These are phyloP conservation scores for Pseudococcus longispinus DNA, from an alignment of 2,888 invertebrate genomes.

Conservation along the genomic window DNA sequence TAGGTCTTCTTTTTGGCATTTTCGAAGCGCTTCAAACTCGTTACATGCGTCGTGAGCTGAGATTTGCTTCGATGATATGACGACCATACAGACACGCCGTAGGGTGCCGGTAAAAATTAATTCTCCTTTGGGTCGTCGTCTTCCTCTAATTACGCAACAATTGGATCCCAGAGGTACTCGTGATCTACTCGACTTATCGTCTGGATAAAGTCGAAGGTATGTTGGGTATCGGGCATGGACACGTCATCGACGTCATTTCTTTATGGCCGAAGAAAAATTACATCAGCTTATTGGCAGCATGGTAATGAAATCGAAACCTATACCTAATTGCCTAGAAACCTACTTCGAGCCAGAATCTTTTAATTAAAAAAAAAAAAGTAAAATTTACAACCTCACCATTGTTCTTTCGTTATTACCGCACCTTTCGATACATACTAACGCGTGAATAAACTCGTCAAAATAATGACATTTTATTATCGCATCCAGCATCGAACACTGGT, in stretches of 20 bases:
- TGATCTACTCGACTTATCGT: neutral
- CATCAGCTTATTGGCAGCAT: neutral
- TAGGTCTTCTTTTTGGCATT: conserved; percentile 38
- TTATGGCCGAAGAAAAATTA: neutral
- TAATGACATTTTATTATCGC: conserved; percentile 29
- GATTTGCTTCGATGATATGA: conserved; percentile 15
- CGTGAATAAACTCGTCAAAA: conserved; percentile 41
- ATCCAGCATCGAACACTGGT: neutral
- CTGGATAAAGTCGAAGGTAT: no score
- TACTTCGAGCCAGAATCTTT: neutral
- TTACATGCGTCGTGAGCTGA: no score
- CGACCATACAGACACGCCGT: neutral
- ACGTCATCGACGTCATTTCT: neutral
- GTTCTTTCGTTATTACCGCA: neutral
- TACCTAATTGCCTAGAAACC: conserved; percentile 34
- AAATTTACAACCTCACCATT: conserved; percentile 2
- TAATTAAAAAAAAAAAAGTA: neutral
- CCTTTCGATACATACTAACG: neutral
- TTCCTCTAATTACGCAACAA: conserved; percentile 4
- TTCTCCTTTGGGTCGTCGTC: neutral
- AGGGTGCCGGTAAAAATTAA: conserved; percentile 22
- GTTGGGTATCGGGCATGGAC: no score
- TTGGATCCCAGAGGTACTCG: neutral
- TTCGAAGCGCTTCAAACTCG: neutral
- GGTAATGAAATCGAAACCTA: conserved; percentile 27